Evolutionary conservation across 2,797 vertebrate species (phyloP).

Genomic region (Esox masquinongy): DNA sequence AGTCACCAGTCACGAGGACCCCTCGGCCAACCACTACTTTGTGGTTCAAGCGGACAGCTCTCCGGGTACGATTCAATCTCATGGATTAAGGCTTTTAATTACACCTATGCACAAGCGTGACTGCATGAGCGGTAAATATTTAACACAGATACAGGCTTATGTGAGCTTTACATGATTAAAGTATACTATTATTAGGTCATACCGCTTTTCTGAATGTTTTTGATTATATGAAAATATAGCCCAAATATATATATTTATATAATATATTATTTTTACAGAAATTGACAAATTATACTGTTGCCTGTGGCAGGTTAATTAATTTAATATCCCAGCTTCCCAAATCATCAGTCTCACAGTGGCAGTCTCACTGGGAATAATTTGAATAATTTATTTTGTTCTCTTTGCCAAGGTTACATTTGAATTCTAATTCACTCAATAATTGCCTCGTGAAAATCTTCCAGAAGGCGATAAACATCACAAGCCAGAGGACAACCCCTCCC

Average conservation of each 20-base stretch:
- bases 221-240: conserved; percentile 21
- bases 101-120: conserved; percentile 3
- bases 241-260: background rate
- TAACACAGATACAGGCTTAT: conserved; percentile 28
- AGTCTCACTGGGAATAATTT: background rate
- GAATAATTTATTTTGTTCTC: conserved; percentile 1
- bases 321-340: background rate
- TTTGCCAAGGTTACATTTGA: background rate
- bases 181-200: conserved; percentile 10
- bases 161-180: conserved; percentile 31
- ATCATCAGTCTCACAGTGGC: background rate
- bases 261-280: conserved; percentile 8
- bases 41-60: conserved; percentile 73
- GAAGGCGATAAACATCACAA: conserved; percentile 69
- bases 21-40: conserved; percentile 72
- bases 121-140: conserved; percentile 10
- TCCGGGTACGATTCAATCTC: conserved; percentile 57
- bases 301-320: background rate
- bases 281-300: background rate
- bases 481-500: conserved; percentile 42
- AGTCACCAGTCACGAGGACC: conserved; percentile 54
- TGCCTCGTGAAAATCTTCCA: conserved; percentile 28
- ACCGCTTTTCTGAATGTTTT: conserved; percentile 3
- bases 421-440: background rate
- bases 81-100: background rate